Base-by-base conservation (phyloP, 2,113 vertebrate species). In the Muscicapa adusta region DNA sequence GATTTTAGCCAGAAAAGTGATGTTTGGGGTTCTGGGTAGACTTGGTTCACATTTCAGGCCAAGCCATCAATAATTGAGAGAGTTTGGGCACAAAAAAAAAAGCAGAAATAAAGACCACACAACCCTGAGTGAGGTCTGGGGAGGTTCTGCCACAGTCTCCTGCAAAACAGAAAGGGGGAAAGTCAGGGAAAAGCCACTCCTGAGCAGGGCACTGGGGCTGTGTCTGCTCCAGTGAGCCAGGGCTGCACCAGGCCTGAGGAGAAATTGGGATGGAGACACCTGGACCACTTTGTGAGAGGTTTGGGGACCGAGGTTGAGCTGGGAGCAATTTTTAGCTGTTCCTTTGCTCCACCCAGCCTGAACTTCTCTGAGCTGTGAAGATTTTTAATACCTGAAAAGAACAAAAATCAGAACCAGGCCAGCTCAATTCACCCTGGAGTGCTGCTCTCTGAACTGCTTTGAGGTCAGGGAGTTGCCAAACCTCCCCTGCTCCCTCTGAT, bases 401-500 rank as follows among this genome's bases (percentile, higher is more conserved):
- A 17, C 6, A 54, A 56, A 91, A 78, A 42, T 6, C 48, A 61
- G 47, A 48, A 19, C 14, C n/a, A 61, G 51, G 43, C 20, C 42
- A 33, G 65, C 36, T 88, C 83, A 56, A 17, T 79, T 88, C 74
- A 45, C 24, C 36, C 43, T 51, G 8, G 51, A 89, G 80, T 8
- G 50, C 34, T 75, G 81, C 85, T 96, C 31, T 67, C 42, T 51
- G 66, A 57, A 34, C 36, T 5, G 80, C 28, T 74, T 61, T 91
- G 95, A 88, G 85, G 81, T 95, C 60, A 60, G 77, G 83, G 63
- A 96, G 94, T 70, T 92, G 58, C 74, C 75, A 80, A 58, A 57
- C 42, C 72, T 88, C 68, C 63, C 28, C 67, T 14, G 79, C 19
- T 87, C 74, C 66, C 63, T 89, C 88, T 89, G 90, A 89, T 75